Percentiles rank a stretch among this genome's conserved stretches.
These are phyloP conservation scores for Troilus luridus DNA, from an alignment of 2,888 invertebrate genomes.

Conservation along the genomic window DNA sequence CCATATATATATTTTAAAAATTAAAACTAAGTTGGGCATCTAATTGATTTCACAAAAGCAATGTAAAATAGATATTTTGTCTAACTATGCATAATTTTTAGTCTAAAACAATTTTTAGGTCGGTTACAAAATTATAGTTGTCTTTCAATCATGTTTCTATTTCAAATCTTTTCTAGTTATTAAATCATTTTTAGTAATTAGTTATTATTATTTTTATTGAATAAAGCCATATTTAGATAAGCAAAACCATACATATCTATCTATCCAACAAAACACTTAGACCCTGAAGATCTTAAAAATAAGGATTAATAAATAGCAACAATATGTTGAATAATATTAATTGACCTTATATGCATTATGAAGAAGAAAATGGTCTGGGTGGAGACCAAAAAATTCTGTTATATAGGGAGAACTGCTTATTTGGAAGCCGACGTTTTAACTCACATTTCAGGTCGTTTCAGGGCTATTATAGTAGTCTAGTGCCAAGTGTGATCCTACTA, in stretches of 20 bases:
- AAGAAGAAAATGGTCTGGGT: too few species aligned
- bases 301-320: too few species aligned
- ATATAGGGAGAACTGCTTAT: too few species aligned
- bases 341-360: too few species aligned
- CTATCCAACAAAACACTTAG: neutral
- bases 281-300: too few species aligned
- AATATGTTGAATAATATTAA: too few species aligned
- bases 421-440: too few species aligned
- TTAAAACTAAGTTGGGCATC: neutral
- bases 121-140: neutral
- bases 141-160: neutral
- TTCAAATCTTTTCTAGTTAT: neutral
- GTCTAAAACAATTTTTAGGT: neutral
- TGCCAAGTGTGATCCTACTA: too few species aligned
- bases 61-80: neutral
- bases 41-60: neutral
- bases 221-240: neutral
- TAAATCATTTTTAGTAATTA: too few species aligned
- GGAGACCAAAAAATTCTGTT: too few species aligned
- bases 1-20: too few species aligned
- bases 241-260: neutral
- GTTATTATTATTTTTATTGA: neutral
- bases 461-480: neutral
- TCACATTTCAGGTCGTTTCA: neutral
- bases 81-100: neutral